Conservation (phyloP, 2,888 invertebrate genomes). For the Chromoteleia sp. region DNA sequence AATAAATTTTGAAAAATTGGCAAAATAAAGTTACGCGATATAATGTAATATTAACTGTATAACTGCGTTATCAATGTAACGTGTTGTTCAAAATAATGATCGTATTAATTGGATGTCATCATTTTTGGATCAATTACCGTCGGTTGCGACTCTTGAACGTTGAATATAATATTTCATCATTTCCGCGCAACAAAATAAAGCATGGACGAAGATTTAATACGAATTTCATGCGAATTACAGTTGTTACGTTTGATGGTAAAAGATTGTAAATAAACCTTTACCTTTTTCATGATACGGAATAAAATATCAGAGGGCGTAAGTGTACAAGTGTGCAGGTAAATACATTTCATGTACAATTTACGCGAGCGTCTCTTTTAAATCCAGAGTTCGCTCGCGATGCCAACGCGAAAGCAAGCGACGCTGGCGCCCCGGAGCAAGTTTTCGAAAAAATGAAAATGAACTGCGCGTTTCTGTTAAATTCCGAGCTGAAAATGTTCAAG, state of each 20-base stretch:
- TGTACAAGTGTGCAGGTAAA: background rate
- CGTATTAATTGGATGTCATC: no score
- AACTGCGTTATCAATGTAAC: no score
- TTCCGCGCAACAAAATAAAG: no score
- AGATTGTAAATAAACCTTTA: background rate
- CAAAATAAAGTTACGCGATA: no score
- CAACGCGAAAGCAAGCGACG: conserved; percentile 1
- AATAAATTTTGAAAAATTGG: no score
- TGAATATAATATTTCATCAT: no score
- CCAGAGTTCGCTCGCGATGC: conserved; percentile 1
- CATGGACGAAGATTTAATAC: no score
- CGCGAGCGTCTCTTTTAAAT: conserved; percentile 4
- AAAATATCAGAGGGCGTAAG: conserved; percentile 2
- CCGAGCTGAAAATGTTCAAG: background rate
- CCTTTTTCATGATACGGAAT: background rate
- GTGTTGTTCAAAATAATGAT: no score
- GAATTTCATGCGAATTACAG: no score
- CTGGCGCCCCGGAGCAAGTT: conserved; percentile 8
- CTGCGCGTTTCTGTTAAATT: background rate
- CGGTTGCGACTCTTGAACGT: no score
- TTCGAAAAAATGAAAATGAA: conserved; percentile 15
- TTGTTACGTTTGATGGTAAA: background rate
- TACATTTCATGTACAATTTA: conserved; percentile 3
- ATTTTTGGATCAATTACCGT: no score
- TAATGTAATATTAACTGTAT: no score